Evolutionary conservation across 2,113 vertebrate genomes (phyloP), one percentile per base, ranked within the genome.

Genomic region (Riparia riparia): DNA sequence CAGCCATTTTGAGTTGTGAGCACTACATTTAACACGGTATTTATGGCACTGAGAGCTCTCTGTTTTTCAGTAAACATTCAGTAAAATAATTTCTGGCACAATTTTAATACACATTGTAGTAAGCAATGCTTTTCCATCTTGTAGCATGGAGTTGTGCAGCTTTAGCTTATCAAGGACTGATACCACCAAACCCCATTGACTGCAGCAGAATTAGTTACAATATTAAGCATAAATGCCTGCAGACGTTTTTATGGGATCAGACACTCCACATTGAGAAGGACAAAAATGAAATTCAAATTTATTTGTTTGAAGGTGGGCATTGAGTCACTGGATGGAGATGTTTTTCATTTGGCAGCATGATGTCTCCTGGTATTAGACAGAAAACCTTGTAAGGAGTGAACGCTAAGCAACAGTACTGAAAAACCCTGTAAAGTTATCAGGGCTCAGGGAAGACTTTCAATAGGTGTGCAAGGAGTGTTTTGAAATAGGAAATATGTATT

Each of bases 381-480:
- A 26, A 86, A 83, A 50, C 18, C 85, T 57, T 11, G 7, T 32
- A 45, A 50, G 32, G 26, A 56, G 21, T 47, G 24, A 82, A 34
- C 58, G 50, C 29, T 47, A 14, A 89, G 29, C n/a, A 85, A 25
- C 8, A 18, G 21, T 10, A 34, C 47, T 16, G 14, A 39, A 21
- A 82, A 91, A 57, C 6, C 31, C 24, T 39, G 17, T 49, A 7
- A 68, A 76, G 47, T 5, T 73, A 6, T 45, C 0, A 1, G 19
- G 26, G 2, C 0, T 2, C 0, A 2, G 31, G 12, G 12, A 19
- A 37, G 26, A 54, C 6, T 81, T 89, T 25, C 12, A 70, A 3
- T 16, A 63, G 10, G 17, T 68, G 34, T 71, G 13, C 16, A 71
- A 26, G 13, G 16, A 54, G 32, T 54, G 7, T 13, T 85, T 79